Conservation (phyloP, 2,797 vertebrate species). For the Aldrovandia affinis region DNA sequence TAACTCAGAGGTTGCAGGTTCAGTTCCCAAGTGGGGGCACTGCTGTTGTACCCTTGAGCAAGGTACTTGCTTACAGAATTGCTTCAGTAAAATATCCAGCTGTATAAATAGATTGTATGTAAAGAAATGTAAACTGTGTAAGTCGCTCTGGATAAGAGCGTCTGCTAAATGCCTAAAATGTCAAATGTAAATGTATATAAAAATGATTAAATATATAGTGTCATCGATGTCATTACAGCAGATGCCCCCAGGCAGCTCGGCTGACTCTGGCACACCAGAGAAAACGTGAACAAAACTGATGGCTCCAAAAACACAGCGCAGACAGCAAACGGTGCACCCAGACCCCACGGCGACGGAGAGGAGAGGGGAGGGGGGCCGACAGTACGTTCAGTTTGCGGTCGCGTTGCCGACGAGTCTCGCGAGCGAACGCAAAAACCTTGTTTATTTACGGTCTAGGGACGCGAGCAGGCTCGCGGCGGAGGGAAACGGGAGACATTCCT, state of each 20-base stretch:
- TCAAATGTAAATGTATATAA: too few relatives aligned
- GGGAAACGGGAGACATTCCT: neutral
- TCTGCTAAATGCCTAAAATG: too few relatives aligned
- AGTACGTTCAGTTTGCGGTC: constrained; percentile 4
- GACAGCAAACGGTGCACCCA: constrained; percentile 44
- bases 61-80: too few relatives aligned
- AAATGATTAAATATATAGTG: too few relatives aligned
- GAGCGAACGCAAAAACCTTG: constrained; percentile 33
- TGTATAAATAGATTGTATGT: too few relatives aligned
- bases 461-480: neutral
- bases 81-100: too few relatives aligned
- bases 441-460: constrained; percentile 37
- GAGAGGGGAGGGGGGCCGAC: neutral
- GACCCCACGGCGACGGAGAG: constrained; percentile 25
- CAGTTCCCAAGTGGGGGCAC: too few relatives aligned
- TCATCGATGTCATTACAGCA: too few relatives aligned
- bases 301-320: constrained; percentile 36
- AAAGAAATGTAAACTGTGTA: too few relatives aligned
- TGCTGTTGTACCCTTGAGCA: too few relatives aligned
- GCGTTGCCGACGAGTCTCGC: neutral
- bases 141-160: too few relatives aligned
- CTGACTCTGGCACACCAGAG: neutral
- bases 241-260: neutral
- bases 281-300: constrained; percentile 38
- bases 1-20: too few relatives aligned